phyloP scores from a whole-genome alignment of 2,797 vertebrate genomes.

The Sebastiscus tertius region DNA sequence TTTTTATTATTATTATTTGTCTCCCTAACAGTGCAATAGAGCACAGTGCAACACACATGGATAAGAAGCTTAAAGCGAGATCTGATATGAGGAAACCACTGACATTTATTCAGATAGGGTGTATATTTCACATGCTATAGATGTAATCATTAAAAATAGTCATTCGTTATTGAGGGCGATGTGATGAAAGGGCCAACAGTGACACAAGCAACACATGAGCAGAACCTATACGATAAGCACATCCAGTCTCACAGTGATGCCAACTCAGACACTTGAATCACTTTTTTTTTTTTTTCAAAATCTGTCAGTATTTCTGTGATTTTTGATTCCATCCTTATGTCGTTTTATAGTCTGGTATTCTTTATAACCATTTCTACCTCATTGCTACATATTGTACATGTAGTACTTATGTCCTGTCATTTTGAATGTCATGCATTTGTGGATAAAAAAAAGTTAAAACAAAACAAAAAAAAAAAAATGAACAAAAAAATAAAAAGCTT shows the following conservation, averaged over 20 bases:
- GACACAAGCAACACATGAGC: constrained; percentile 81
- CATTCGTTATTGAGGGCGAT: constrained; percentile 37
- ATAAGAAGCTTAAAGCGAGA: constrained; percentile 5
- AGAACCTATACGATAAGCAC: constrained; percentile 89
- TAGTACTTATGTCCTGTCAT: constrained; percentile 98
- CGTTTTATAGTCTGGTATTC: constrained; percentile 87
- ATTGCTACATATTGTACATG: constrained; percentile 99
- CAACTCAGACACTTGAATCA: constrained; percentile 82
- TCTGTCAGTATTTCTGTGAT: constrained; percentile 73
- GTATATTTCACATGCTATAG: constrained; percentile 48
- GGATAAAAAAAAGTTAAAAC: constrained; percentile 76
- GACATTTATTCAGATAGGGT: constrained; percentile 24
- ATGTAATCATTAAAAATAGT: constrained; percentile 39
- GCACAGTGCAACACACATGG: constrained; percentile 23
- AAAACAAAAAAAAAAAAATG: constrained; percentile 33
- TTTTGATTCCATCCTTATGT: constrained; percentile 81
- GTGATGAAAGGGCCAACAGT: constrained; percentile 43
- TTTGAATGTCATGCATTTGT: constrained; percentile 99
- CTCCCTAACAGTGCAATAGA: constrained; percentile 14
- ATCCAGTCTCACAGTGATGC: constrained; percentile 85
- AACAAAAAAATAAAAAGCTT: constrained; percentile 71
- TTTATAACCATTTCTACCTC: constrained; percentile 99
- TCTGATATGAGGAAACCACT: constrained; percentile 60
- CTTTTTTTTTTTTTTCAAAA: constrained; percentile 82
- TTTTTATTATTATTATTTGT: neutral